Evolutionary conservation across 2,797 vertebrate genomes (phyloP), one percentile per base, ranked within the genome.

Genomic region (Columba guinea): DNA sequence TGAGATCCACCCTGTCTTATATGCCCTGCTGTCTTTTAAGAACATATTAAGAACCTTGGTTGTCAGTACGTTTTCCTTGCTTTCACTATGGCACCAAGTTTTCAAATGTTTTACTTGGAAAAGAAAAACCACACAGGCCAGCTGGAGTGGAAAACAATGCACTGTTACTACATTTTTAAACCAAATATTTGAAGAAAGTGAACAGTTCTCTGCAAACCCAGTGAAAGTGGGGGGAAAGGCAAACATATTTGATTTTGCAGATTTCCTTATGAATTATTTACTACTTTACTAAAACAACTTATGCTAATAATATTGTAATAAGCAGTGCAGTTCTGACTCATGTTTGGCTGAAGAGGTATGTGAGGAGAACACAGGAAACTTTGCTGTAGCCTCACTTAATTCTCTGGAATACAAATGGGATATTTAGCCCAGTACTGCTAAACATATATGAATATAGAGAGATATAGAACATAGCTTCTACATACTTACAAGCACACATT

Each of bases 221-320:
- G 90, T 69, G 85, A 87, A 96, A 97, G 90, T 13, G 41, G 17
- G 11, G 60, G 11, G 26, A 74, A 51, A 76, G 26, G 58, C 34
- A 90, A 95, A 74, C 22, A 92, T 77, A 84, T 97, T 97, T 95
- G 80, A 44, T 96, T 89, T 94, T 95, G 76, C 75, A 93, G 94
- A 93, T 88, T 96, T 94, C 62, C 74, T 81, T 80, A 87, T 97
- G 95, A 98, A 97, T 97, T 97, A 97, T 96, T 96, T 97, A 97
- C 80, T 81, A 62, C 69, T 85, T 95, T 63, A 53, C 71, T 88
- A 93, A 76, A 96, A 93, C 58, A 53, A 56, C 39, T 87, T 89
- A 89, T 95, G 91, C 32, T 96, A 97, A 97, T 95, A 95, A 91
- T 91, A 93, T 79, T 95, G 82, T 93, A 90, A 96, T 92, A 90